Conservation (phyloP, 92 coral and sea anemone species). For the Plumapathes pennacea region DNA sequence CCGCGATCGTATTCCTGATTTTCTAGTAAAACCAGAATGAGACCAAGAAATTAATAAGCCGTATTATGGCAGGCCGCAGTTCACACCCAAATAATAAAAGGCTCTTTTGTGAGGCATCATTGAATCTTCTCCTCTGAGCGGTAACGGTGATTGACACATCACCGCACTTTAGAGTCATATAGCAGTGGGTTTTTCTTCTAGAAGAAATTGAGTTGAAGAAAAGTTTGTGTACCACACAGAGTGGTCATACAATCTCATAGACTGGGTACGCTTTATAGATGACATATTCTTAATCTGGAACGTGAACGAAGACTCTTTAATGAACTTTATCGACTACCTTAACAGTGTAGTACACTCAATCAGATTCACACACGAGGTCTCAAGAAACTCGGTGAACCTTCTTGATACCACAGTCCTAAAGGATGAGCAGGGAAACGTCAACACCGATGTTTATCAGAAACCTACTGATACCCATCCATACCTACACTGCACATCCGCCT, state of each 20-base stretch:
- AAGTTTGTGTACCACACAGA: slow-evolving; percentile 25
- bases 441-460: slow-evolving; percentile 25
- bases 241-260: slow-evolving; percentile 14
- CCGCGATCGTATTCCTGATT: too few species aligned
- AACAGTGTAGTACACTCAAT: slow-evolving; percentile 22
- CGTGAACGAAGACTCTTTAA: slow-evolving; percentile 14
- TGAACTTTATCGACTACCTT: slow-evolving; percentile 13
- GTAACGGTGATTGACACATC: too few species aligned
- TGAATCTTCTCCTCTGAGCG: too few species aligned
- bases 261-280: slow-evolving; percentile 36
- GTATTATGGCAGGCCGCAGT: too few species aligned
- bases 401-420: slow-evolving; percentile 25
- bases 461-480: slow-evolving; percentile 34
- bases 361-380: slow-evolving; percentile 30
- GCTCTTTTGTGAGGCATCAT: too few species aligned
- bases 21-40: too few species aligned
- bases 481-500: slow-evolving; percentile 40
- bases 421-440: slow-evolving; percentile 17
- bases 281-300: slow-evolving; percentile 28
- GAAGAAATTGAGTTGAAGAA: too few species aligned
- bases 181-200: too few species aligned
- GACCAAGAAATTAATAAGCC: too few species aligned
- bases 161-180: too few species aligned
- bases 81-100: too few species aligned
- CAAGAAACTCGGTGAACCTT: slow-evolving; percentile 20